Evolutionary conservation across 2,113 vertebrate species (phyloP).

Genomic region (Cacatua alba): DNA sequence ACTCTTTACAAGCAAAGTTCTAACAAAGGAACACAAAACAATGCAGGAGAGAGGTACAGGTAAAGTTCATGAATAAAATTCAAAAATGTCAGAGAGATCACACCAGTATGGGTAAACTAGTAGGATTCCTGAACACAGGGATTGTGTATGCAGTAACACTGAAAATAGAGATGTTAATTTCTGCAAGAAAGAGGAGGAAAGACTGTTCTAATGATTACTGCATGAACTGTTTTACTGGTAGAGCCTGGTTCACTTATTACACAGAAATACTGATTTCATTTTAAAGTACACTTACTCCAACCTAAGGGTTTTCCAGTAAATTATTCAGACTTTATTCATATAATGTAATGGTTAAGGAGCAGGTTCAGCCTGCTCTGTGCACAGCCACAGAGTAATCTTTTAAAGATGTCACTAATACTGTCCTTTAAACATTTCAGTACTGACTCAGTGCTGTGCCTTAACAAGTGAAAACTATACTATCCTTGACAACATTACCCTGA

Average conservation of each 20-base stretch:
- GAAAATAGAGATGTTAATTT: not conserved
- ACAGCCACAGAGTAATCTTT: not conserved
- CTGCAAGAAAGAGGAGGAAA: not conserved
- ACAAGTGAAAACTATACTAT: slow-evolving; percentile 44
- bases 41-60: not conserved
- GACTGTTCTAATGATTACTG: not conserved
- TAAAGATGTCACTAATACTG: not conserved
- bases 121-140: not conserved
- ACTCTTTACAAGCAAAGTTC: not conserved
- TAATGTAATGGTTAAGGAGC: not conserved
- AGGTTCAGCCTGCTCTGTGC: not conserved
- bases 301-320: not conserved
- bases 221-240: not conserved
- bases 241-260: not conserved
- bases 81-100: not conserved
- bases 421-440: slow-evolving; percentile 48
- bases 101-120: not conserved
- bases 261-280: not conserved
- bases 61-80: not conserved
- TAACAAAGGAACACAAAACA: not conserved
- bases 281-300: not conserved
- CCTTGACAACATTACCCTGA: slow-evolving; percentile 43
- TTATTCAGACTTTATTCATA: not conserved
- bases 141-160: not conserved
- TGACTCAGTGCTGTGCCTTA: slow-evolving; percentile 18